Evolutionary conservation across 2,888 invertebrate species (phyloP).

Genomic region (Seladonia tumulorum): DNA sequence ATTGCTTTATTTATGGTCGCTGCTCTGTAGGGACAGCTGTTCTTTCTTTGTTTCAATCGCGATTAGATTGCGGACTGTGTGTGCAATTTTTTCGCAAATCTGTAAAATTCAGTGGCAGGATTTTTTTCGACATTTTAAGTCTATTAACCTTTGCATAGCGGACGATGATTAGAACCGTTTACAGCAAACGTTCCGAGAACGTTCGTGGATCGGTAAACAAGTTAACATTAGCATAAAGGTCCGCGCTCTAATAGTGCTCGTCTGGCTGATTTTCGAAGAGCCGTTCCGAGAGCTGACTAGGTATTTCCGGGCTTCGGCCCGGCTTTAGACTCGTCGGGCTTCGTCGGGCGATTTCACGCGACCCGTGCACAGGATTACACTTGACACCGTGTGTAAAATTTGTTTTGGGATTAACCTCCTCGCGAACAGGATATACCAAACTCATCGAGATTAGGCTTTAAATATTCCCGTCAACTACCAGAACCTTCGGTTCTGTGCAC

Average conservation of each 20-base stretch:
- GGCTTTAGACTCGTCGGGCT: background rate
- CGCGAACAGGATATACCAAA: background rate
- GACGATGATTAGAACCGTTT: no score
- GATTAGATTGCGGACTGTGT: background rate
- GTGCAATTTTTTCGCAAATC: background rate
- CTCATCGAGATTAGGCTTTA: background rate
- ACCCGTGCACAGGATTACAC: background rate
- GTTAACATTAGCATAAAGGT: no score
- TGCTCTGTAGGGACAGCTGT: background rate
- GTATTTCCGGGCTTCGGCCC: background rate
- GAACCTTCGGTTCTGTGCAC: no score
- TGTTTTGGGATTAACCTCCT: background rate
- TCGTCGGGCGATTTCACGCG: background rate
- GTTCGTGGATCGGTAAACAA: no score
- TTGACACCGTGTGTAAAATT: background rate
- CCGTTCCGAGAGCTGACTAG: background rate
- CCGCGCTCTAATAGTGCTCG: no score
- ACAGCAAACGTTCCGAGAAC: no score
- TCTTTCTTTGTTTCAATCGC: background rate
- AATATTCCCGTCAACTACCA: no score
- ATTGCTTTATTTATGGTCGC: constrained; percentile 1
- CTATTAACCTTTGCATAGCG: no score
- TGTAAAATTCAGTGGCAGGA: background rate
- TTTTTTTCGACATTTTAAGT: background rate
- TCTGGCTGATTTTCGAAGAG: background rate